phyloP scores from a whole-genome alignment of 2,888 invertebrate species.

The Cheilosia impressa region DNA sequence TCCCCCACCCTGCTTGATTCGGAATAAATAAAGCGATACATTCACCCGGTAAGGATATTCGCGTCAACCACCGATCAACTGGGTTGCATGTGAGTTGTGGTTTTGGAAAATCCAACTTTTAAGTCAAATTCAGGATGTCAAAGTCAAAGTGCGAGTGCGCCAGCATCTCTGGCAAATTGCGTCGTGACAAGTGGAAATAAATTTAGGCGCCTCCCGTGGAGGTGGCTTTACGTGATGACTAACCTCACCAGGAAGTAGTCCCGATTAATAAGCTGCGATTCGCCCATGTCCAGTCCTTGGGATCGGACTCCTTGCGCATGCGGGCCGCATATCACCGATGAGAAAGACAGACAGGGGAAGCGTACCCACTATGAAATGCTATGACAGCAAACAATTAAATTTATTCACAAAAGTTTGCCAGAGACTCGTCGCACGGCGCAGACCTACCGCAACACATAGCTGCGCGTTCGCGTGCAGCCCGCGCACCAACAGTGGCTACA shows the following conservation, averaged over 20 bases:
- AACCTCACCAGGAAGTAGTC: slow-evolving; percentile 62
- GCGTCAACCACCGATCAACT: slow-evolving; percentile 59
- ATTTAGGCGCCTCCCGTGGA: slow-evolving; percentile 51
- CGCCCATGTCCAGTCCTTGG: not conserved
- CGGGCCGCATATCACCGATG: slow-evolving; percentile 4
- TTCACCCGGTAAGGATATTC: slow-evolving; percentile 52
- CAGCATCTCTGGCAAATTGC: slow-evolving; percentile 35
- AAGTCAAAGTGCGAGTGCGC: slow-evolving; percentile 24
- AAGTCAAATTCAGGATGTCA: slow-evolving; percentile 31
- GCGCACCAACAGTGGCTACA: slow-evolving; percentile 47
- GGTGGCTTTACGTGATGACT: slow-evolving; percentile 50
- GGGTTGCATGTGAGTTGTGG: slow-evolving; percentile 40
- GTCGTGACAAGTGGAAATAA: slow-evolving; percentile 62
- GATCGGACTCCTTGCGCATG: slow-evolving; percentile 35
- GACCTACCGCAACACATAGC: slow-evolving; percentile 13
- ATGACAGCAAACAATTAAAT: slow-evolving; percentile 70
- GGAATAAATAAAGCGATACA: slow-evolving; percentile 61
- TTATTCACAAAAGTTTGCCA: slow-evolving; percentile 49
- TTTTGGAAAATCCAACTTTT: slow-evolving; percentile 7
- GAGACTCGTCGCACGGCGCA: slow-evolving; percentile 11
- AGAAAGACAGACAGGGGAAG: slow-evolving; percentile 7
- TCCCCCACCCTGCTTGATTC: slow-evolving; percentile 49
- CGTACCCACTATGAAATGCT: slow-evolving; percentile 47
- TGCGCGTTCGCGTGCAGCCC: slow-evolving; percentile 62
- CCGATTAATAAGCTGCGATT: slow-evolving; percentile 50